Conservation (phyloP, 2,797 vertebrate genomes). For the Enteromius afrohamiltoni region DNA sequence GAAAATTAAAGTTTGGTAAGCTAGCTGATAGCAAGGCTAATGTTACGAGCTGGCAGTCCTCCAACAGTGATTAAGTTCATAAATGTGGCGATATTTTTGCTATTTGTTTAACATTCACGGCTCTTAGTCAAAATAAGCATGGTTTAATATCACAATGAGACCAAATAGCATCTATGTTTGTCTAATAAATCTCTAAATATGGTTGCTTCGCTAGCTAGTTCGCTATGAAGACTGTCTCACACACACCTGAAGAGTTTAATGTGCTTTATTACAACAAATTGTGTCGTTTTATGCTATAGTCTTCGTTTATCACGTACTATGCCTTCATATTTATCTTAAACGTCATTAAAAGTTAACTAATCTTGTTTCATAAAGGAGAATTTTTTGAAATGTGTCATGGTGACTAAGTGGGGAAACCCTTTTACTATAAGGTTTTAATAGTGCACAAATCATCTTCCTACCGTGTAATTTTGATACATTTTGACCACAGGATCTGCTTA, state of each 20-base stretch:
- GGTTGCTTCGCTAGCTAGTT: constrained; percentile 19
- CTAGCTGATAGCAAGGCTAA: constrained; percentile 35
- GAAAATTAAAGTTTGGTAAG: constrained; percentile 26
- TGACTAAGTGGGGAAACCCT: constrained; percentile 22
- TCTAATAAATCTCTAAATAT: neutral
- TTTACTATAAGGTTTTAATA: neutral
- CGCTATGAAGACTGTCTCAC: neutral
- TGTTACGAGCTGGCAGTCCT: constrained; percentile 34
- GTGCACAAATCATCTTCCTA: neutral
- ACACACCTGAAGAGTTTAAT: constrained; percentile 25
- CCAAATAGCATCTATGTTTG: neutral
- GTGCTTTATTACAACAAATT: neutral
- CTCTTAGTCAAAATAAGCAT: neutral
- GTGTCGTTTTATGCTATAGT: neutral
- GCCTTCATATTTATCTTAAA: neutral
- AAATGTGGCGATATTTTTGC: constrained; percentile 8
- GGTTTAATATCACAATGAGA: neutral
- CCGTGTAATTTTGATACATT: neutral
- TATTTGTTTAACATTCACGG: neutral
- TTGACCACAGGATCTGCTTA: neutral
- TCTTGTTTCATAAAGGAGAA: neutral
- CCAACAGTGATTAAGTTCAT: constrained; percentile 35
- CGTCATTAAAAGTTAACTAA: neutral
- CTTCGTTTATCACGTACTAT: neutral
- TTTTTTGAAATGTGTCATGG: neutral